These are phyloP conservation scores for Uria aalge DNA, from an alignment of 2,113 vertebrate species.

Conservation along the genomic window DNA sequence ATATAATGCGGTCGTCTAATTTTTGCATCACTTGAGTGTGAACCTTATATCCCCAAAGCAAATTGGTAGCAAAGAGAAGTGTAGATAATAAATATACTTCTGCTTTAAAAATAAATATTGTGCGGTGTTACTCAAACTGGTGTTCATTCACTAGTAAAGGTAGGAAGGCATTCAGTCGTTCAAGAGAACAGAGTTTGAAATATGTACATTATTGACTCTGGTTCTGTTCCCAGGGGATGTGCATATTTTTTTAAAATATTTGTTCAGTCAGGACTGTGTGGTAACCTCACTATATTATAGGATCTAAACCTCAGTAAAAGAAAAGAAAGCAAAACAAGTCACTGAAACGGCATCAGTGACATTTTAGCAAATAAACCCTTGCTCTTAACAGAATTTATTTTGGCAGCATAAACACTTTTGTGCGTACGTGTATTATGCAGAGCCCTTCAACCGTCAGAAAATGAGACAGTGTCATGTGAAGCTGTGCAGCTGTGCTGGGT, in stretches of 20 bases:
- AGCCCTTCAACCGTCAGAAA: slow-evolving; percentile 69
- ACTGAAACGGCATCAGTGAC: slow-evolving; percentile 69
- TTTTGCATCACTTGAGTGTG: neutral
- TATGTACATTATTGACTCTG: slow-evolving; percentile 61
- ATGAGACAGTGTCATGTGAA: slow-evolving; percentile 74
- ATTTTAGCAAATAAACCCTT: slow-evolving; percentile 77
- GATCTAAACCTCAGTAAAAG: slow-evolving; percentile 59
- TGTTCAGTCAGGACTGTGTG: slow-evolving; percentile 62
- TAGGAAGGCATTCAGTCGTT: slow-evolving; percentile 16
- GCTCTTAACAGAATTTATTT: slow-evolving; percentile 74
- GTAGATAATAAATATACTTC: slow-evolving; percentile 15
- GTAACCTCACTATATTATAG: slow-evolving; percentile 63
- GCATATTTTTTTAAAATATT: slow-evolving; percentile 73
- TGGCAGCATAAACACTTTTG: slow-evolving; percentile 76
- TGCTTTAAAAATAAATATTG: slow-evolving; percentile 49
- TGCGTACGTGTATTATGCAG: slow-evolving; percentile 69
- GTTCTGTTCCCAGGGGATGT: slow-evolving; percentile 57
- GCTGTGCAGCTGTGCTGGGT: slow-evolving; percentile 74
- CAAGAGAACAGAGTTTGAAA: slow-evolving; percentile 51
- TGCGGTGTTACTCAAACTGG: neutral
- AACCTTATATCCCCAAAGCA: slow-evolving; percentile 18
- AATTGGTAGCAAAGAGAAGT: neutral
- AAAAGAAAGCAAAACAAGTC: slow-evolving; percentile 68
- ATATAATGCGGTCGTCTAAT: neutral
- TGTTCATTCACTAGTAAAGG: slow-evolving; percentile 11